These are phyloP conservation scores for Furcula furcula DNA, from an alignment of 2,888 invertebrate species.

Conservation along the genomic window DNA sequence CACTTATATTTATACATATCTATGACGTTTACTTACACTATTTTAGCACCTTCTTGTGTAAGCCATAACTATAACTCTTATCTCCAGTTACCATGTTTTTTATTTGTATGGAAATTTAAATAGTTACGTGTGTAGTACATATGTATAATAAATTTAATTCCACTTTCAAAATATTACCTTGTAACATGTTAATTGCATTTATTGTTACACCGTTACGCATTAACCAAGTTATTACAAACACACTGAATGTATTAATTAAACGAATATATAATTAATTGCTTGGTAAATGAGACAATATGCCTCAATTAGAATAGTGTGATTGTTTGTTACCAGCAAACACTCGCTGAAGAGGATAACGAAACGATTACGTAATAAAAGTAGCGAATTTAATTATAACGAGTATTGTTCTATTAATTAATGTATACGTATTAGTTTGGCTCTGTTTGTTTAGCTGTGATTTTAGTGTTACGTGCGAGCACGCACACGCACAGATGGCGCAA, in stretches of 20 bases:
- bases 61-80: too few species aligned
- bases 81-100: too few species aligned
- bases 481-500: neutral
- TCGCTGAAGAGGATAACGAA: constrained; percentile 2
- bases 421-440: constrained; percentile 12
- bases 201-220: constrained; percentile 15
- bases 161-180: constrained; percentile 7
- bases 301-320: constrained; percentile 9
- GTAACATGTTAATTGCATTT: constrained; percentile 15
- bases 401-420: constrained; percentile 19
- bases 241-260: constrained; percentile 18
- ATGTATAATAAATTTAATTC: too few species aligned
- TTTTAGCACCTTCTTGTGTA: too few species aligned
- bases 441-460: constrained; percentile 2
- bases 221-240: neutral
- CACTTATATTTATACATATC: too few species aligned
- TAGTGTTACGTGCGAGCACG: neutral
- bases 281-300: constrained; percentile 8
- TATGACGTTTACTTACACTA: too few species aligned
- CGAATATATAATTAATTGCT: constrained; percentile 11
- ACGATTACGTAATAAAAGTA: constrained; percentile 9
- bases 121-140: too few species aligned
- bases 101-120: too few species aligned
- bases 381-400: constrained; percentile 13
- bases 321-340: neutral